A percentile compares a stretch with the other conserved stretches of the same genome.
phyloP scores from a whole-genome alignment of 2,797 vertebrate genomes.

The Rhyacichthys aspro region DNA sequence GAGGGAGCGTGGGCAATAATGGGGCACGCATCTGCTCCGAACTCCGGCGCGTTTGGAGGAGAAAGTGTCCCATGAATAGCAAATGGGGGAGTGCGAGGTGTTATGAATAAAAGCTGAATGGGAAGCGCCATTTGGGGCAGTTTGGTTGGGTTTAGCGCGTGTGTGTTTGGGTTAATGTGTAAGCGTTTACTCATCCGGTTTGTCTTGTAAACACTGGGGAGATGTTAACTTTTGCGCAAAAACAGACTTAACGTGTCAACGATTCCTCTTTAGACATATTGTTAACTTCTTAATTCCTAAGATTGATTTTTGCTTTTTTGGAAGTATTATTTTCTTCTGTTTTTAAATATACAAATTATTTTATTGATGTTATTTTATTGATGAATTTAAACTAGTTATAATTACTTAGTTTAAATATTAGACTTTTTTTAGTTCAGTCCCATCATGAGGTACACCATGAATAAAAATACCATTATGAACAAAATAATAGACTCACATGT shows the following conservation, averaged over 20 bases:
- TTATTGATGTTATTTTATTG: too few relatives aligned
- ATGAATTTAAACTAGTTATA: too few relatives aligned
- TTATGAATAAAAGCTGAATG: conserved; percentile 83
- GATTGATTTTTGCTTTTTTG: too few relatives aligned
- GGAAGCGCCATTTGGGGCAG: conserved; percentile 74
- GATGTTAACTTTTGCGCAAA: neutral
- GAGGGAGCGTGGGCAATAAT: conserved; percentile 74
- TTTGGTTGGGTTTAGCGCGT: conserved; percentile 36
- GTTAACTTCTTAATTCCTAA: too few relatives aligned
- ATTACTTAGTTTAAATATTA: too few relatives aligned
- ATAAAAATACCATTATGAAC: too few relatives aligned
- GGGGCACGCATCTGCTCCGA: conserved; percentile 78
- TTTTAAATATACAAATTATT: too few relatives aligned
- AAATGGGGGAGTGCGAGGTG: conserved; percentile 78
- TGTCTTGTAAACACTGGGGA: neutral
- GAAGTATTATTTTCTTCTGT: too few relatives aligned
- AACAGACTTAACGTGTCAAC: neutral
- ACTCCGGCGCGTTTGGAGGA: conserved; percentile 67
- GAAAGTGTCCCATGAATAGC: conserved; percentile 79
- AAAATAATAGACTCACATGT: too few relatives aligned
- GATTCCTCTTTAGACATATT: too few relatives aligned
- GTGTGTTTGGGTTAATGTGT: conserved; percentile 27
- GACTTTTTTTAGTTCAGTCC: too few relatives aligned
- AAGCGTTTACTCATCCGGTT: conserved; percentile 3
- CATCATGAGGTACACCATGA: too few relatives aligned